Base-by-base conservation (phyloP, 2,113 vertebrate genomes). In the Lophochroa leadbeateri region DNA sequence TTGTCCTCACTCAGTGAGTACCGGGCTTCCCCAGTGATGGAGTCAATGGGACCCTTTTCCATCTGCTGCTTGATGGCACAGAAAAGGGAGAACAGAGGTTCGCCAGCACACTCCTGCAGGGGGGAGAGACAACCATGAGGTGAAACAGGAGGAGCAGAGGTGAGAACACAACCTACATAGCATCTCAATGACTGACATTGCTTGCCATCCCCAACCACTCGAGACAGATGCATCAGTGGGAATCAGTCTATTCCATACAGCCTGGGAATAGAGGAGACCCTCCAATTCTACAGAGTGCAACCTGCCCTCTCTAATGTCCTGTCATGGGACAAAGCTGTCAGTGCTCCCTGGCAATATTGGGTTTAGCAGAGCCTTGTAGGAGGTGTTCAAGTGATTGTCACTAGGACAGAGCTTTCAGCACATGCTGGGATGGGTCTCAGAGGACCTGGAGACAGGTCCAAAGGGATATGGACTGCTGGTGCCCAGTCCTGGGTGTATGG, bases 1-100 rank as follows among this genome's bases (percentile, higher is more conserved):
- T 99, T 99, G 98, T 99, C 99, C 95, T 99, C 99, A 1, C 99
- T 99, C 88, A 99, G 98, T 0, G 99, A 99, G 95, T 99, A 99
- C 78, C 99, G 98, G 0, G 99, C 99, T 96, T 99, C 99, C 11
- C 99, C 99, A 0, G 99, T 99, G 98, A 99, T 99, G 29, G 99
- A 98, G 52, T 99, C 99, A 2, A 99, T 99, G 88, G 99, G 99
- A 8, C 99, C 99, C 92, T 99, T 99, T 97, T 99, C 99, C 99
- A 99, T 99, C 97, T 99, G 99, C 98, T 99, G 99, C 97, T 99
- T 99, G 98, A 99, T 99, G 97, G 99, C 99, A 75, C 99, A 99
- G 97, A 99, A 99, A n/a, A 99, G 98, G 52, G 99, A 99, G 97
- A 99, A 99, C 29, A 99, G 98, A n/a, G 99, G 99, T 85, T 99